Conservation (phyloP, 1,140 invertebrate species). For the Macrobrachium rosenbergii region DNA sequence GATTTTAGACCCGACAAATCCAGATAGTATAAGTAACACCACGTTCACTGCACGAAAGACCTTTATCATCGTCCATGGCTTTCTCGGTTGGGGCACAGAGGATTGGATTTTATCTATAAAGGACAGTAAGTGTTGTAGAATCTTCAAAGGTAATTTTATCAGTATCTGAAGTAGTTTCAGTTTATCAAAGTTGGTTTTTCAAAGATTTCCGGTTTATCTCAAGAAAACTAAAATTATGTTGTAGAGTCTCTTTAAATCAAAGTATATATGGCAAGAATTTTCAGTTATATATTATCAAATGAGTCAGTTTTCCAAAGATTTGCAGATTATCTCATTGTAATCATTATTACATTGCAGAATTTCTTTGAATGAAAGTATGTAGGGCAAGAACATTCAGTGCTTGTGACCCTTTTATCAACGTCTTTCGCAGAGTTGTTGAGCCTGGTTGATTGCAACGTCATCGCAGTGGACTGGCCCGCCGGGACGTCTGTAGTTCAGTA, state of each 20-base stretch:
- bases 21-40: constrained; percentile 17
- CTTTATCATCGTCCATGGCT: constrained; percentile 48
- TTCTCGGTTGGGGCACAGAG: constrained; percentile 47
- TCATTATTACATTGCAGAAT: too few relatives aligned
- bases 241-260: too few relatives aligned
- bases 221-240: too few relatives aligned
- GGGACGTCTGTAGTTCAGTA: constrained; percentile 7
- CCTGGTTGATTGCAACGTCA: constrained; percentile 34
- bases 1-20: constrained; percentile 14
- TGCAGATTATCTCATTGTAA: too few relatives aligned
- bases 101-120: constrained; percentile 40
- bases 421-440: constrained; percentile 12
- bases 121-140: constrained; percentile 33
- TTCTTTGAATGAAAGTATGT: too few relatives aligned
- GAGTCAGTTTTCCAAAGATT: too few relatives aligned
- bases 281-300: too few relatives aligned
- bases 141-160: not conserved
- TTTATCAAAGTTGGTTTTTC: too few relatives aligned
- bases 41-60: constrained; percentile 18
- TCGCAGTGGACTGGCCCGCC: constrained; percentile 52
- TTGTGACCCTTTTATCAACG: not conserved
- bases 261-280: too few relatives aligned
- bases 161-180: too few relatives aligned
- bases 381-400: too few relatives aligned
- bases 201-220: too few relatives aligned